Conservation (phyloP, 2,797 vertebrate genomes). For the Pyrocephalus nanus region DNA sequence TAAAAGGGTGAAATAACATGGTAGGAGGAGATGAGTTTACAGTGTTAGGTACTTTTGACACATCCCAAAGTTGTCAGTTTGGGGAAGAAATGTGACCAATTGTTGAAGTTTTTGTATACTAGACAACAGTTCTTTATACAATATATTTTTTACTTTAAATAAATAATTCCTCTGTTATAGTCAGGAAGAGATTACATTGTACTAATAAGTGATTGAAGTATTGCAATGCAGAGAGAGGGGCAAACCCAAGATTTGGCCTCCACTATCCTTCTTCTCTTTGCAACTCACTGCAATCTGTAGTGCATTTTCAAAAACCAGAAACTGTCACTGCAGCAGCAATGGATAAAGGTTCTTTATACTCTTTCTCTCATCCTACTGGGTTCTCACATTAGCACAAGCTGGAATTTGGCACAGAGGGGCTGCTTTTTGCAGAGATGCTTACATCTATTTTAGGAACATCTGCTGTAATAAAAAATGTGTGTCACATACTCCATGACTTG, state of each 20-base stretch:
- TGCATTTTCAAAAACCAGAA: not conserved
- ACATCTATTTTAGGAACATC: constrained; percentile 62
- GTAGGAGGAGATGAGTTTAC: not conserved
- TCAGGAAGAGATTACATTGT: not conserved
- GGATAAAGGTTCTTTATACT: constrained; percentile 48
- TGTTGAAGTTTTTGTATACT: not conserved
- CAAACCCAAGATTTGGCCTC: not conserved
- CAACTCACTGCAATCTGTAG: not conserved
- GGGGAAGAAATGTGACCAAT: not conserved
- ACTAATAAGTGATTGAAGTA: not conserved
- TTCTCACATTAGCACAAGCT: constrained; percentile 49
- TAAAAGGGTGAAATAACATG: not conserved
- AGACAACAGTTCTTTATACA: not conserved
- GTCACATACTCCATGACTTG: constrained; percentile 41
- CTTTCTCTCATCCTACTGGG: constrained; percentile 33
- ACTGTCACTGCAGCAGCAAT: not conserved
- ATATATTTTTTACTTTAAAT: not conserved
- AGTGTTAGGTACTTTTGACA: not conserved
- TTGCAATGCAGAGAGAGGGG: not conserved
- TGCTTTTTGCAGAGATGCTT: constrained; percentile 55
- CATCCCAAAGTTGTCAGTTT: not conserved
- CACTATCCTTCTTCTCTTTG: not conserved
- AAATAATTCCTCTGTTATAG: not conserved
- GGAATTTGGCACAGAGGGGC: constrained; percentile 53
- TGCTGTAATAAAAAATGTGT: constrained; percentile 58